Base-by-base conservation (phyloP, 2,888 invertebrate species). In the Neoascia interrupta region DNA sequence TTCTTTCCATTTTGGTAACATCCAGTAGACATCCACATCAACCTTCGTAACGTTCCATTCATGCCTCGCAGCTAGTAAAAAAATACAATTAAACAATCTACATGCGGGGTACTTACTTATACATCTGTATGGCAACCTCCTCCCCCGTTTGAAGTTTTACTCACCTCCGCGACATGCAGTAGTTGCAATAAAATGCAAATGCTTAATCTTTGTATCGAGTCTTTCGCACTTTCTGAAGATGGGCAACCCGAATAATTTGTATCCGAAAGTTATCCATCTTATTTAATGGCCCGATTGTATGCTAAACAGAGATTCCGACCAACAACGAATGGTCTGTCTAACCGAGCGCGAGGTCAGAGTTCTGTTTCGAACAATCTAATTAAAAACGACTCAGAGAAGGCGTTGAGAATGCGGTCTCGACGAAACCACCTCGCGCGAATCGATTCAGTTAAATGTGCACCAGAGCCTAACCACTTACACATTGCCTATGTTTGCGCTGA, bases 231-330 rank as follows among this genome's bases (percentile, higher is more conserved):
- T 69, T 76, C 70, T 45, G 37, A 45, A 63, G 76, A 63, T 76
- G 37, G 51, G 34, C 60, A 76, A 54, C 82, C 81, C 66, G 56
- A 81, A 81, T 81, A 81, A 82, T 76, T 81, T 81, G 81, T 82
- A 82, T 82, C 82, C 81, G 81, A 82, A 81, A 79, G 82, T 73
- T 68, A 82, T 82, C 79, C 75, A 81, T 83, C 81, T 83, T 81
- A 60, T 80, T 81, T 83, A 82, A 83, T 83, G 81, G 82, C 31
- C 60, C 69, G 60, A 83, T 83, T 83, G 82, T 83, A 83, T 83
- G 82, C 74, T 81, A 82, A 83, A 68, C 64, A 82, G 81, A 15
- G 31, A 34, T 18, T 41, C 34, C 61, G 37, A 56, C 51, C 43
- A 23, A 61, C 23, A 51, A 26, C 13, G 31, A 31, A 31, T 8